Base-by-base conservation (phyloP, 92 coral and sea anemone species). In the Siderastrea radians region DNA sequence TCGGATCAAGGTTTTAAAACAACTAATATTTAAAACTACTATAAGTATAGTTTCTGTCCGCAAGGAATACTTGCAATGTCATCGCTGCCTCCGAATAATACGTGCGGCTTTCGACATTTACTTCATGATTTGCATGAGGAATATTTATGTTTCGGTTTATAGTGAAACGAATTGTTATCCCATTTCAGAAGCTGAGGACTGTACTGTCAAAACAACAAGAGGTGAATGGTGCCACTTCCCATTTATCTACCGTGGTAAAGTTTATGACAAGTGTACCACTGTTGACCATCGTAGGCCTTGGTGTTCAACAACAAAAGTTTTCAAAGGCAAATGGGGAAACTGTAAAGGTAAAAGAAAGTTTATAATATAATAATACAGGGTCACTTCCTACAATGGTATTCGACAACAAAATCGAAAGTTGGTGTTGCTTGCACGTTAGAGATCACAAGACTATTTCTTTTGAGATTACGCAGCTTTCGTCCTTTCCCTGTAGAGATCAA, bases 151-250 rank as follows among this genome's bases (percentile, higher is more conserved):
- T 52, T 12, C 38, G 38, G 38, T 26, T 26, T 26, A 26, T 26
- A 26, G 0, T 26, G 38, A 26, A 26, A 26, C 38, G 38, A 26
- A 26, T 26, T 26, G 38, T 26, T 26, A 26, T 17, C 62, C 1
- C 68, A 60, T 61, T 67, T 66, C 59, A 82, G 78, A 70, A 6
- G 47, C 55, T 0, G 51, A 45, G 47, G 78, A 82, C 46, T 84
- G 88, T 63, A 84, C 50, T 61, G 52, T 84, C 0, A 61, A 84
- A 74, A 84, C 88, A 15, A 51, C 12, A 50, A 55, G 15, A n/a
- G 88, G 82, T 19, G 88, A 84, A 84, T 84, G 88, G 74, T 84
- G 88, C 54, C 82, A 74, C 62, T 84, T 84, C 53, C 88, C 88
- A 52, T 84, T 84, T 58, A 74, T 52, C 52, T 84, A 72, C 73